A percentile compares a stretch with the other conserved stretches of the same genome.
Evolutionary conservation across 2,113 vertebrate genomes (phyloP).

Genomic region (Gasterosteus nipponicus): DNA sequence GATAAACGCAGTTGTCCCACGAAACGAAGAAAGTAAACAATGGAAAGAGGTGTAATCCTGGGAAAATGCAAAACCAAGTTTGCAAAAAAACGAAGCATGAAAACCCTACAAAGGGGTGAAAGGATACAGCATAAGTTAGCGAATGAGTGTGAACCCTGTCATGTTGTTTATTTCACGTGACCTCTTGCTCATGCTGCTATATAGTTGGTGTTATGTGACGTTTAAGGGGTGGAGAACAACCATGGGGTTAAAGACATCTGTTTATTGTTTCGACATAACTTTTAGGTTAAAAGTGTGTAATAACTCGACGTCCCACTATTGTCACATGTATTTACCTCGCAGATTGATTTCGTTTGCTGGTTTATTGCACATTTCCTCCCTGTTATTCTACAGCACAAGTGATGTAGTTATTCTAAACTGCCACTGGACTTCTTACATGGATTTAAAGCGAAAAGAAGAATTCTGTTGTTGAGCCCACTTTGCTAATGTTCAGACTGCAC

Average conservation of each 20-base stretch:
- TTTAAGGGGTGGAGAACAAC: constrained; percentile 38
- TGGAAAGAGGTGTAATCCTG: neutral
- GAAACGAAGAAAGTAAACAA: neutral
- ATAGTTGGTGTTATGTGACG: constrained; percentile 41
- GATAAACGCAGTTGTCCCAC: neutral
- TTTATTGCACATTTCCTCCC: neutral
- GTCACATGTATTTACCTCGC: neutral
- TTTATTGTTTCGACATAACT: neutral
- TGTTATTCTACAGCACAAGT: neutral
- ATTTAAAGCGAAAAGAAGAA: neutral
- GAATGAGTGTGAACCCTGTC: neutral
- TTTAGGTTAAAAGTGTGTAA: neutral
- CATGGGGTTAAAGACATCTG: neutral
- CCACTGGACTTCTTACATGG: neutral
- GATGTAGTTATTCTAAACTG: neutral
- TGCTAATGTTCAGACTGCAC: neutral
- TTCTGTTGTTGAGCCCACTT: neutral
- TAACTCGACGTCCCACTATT: neutral
- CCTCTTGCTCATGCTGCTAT: neutral
- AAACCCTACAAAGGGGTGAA: neutral
- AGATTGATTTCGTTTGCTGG: neutral
- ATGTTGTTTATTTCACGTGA: neutral
- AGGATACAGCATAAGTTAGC: neutral
- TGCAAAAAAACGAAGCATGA: neutral
- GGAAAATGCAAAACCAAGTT: neutral